Base-by-base conservation (phyloP, 35 echinoderm and acorn worm genomes). In the Anneissia japonica region DNA sequence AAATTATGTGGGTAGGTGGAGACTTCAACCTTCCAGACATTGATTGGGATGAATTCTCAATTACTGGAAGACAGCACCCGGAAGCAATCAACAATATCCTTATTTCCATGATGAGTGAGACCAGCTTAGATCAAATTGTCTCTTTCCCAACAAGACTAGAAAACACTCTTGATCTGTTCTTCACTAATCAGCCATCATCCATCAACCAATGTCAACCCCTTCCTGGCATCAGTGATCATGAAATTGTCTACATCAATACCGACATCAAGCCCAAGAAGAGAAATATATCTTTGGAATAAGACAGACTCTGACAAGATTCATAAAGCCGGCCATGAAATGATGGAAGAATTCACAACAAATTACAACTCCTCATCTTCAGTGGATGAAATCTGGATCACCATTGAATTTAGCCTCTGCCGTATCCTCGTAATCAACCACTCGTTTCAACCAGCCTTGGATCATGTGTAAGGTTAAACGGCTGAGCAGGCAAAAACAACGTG, bases 1-100 rank as follows among this genome's bases (percentile, higher is more conserved):
- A 87, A 87, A 81, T 83, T 83, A 6, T 81, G 36, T 87, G 86
- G 86, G 40, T 87, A 41, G 87, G 79, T 86, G 87, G 87, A 6
- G 81, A 89, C 87, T 85, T 89, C 43, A 89, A 89, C 46, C 87
- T 89, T 3, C 87, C 87, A 3, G 87, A 89, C 81, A 89, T 89
- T 84, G 81, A 89, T 31, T 89, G 87, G 87, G 11, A 34, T 31
- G 32, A 36, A 14, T 73, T n/a, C 30, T 55, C 46, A 6, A 74
- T 74, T 43, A 31, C 37, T 39, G 56, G 87, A 10, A 39, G 85
- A 36, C 87, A 85, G 81, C 85, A 84, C 81, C 32, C 43, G 39
- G 80, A 86, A 30, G 29, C 41, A n/a, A 83, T 89, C 30, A 89
- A 51, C 64, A 89, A 81, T 35, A 89, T 21, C 26, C 7, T 89